phyloP scores from a whole-genome alignment of 2,888 invertebrate species.

The Hedya salicella region DNA sequence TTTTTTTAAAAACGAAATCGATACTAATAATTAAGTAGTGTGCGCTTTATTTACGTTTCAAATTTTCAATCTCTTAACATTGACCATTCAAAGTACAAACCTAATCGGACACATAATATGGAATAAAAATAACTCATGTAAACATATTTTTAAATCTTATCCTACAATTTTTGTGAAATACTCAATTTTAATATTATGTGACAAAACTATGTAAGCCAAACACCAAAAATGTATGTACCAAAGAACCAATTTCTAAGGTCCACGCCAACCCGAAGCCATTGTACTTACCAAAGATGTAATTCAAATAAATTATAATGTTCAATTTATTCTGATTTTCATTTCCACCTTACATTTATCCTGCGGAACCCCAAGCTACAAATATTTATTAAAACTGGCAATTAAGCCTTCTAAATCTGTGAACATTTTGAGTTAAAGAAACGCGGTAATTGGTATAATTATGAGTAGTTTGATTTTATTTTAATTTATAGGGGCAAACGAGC shows the following conservation, averaged over 20 bases:
- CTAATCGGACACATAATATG: conserved; percentile 8
- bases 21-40: not conserved
- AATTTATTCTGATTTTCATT: conserved; percentile 52
- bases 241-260: conserved; percentile 75
- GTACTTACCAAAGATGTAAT: conserved; percentile 83
- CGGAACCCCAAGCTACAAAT: conserved; percentile 9
- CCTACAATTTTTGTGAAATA: conserved; percentile 23
- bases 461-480: too few species aligned
- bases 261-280: conserved; percentile 72
- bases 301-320: conserved; percentile 68
- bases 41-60: not conserved
- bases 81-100: conserved; percentile 10
- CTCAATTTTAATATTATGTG: conserved; percentile 21
- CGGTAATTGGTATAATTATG: too few species aligned
- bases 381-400: conserved; percentile 7
- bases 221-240: conserved; percentile 59
- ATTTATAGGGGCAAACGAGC: too few species aligned
- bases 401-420: not conserved
- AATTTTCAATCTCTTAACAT: not conserved
- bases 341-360: conserved; percentile 19
- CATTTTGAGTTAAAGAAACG: too few species aligned
- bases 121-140: conserved; percentile 4
- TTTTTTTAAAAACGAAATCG: too few species aligned
- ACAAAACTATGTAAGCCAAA: conserved; percentile 31
- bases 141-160: conserved; percentile 22